Conservation (phyloP, 2,113 vertebrate genomes). For the Rhinolophus ferrumequinum region DNA sequence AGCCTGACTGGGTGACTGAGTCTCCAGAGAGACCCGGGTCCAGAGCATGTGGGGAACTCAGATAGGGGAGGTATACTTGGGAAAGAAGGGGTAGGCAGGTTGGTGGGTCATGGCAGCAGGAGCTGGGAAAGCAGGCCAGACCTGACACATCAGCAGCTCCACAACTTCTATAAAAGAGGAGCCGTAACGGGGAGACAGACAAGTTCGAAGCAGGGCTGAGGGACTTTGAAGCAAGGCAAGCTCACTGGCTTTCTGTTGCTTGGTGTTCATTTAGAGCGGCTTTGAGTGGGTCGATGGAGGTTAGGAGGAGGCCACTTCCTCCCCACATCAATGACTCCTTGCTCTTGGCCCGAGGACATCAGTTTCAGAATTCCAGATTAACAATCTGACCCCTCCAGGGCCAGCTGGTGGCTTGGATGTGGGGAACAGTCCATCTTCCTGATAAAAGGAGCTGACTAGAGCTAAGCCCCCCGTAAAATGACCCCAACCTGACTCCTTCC, state of each 20-base stretch:
- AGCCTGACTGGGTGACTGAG: not conserved
- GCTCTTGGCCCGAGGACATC: not conserved
- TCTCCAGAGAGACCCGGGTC: not conserved
- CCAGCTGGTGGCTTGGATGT: not conserved
- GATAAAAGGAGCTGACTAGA: not conserved
- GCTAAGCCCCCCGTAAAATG: not conserved
- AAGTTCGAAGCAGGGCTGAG: not conserved
- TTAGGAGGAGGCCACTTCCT: not conserved
- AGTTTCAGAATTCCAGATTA: not conserved
- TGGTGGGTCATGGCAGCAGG: not conserved
- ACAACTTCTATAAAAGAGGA: not conserved
- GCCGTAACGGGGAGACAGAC: not conserved
- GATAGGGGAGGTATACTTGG: not conserved
- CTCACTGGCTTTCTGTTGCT: not conserved
- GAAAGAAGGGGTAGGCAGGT: not conserved
- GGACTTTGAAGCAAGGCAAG: not conserved
- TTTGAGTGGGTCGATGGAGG: not conserved
- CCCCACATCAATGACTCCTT: not conserved
- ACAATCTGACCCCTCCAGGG: not conserved
- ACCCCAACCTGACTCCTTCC: not conserved
- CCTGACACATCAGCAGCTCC: not conserved
- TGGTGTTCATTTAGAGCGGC: not conserved
- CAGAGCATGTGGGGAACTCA: not conserved
- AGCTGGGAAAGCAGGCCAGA: not conserved
- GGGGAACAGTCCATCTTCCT: not conserved